phyloP scores from a whole-genome alignment of 1,140 invertebrate species.

The Cydia amplana region DNA sequence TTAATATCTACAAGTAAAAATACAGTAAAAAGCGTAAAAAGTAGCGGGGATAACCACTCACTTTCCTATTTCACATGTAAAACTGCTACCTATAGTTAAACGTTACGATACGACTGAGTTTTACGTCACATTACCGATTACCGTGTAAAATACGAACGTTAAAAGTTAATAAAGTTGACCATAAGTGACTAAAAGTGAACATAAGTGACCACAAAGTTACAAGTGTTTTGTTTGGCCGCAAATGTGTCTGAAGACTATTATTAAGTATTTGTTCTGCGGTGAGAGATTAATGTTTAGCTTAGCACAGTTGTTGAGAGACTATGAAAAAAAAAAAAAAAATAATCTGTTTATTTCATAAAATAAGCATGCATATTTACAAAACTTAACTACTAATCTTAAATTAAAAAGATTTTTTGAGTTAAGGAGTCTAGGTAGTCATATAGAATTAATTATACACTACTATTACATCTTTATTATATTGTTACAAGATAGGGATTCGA shows the following conservation, averaged over 20 bases:
- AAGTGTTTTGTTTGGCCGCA: not conserved
- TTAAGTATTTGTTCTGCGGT: slow-evolving; percentile 8
- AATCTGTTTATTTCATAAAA: too few species aligned
- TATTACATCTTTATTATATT: too few species aligned
- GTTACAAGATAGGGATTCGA: too few species aligned
- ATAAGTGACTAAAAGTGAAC: not conserved
- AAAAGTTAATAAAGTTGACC: not conserved
- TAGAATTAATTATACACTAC: too few species aligned
- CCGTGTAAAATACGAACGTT: not conserved
- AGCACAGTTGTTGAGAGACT: slow-evolving; percentile 1
- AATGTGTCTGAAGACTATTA: slow-evolving; percentile 3
- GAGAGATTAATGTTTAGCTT: not conserved
- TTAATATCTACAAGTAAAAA: not conserved
- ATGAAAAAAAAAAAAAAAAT: too few species aligned
- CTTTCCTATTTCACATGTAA: slow-evolving; percentile 49
- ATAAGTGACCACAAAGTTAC: not conserved
- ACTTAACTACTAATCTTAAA: too few species aligned
- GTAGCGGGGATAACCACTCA: slow-evolving; percentile 28
- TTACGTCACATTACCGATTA: not conserved
- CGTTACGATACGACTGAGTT: slow-evolving; percentile 17
- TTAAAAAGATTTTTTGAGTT: too few species aligned
- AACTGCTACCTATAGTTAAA: slow-evolving; percentile 27
- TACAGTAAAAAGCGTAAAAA: slow-evolving; percentile 15
- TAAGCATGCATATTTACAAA: too few species aligned
- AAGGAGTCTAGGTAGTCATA: too few species aligned